Evolutionary conservation across 2,113 vertebrate genomes (phyloP).

Genomic region (Brachypodius melanocephalos): DNA sequence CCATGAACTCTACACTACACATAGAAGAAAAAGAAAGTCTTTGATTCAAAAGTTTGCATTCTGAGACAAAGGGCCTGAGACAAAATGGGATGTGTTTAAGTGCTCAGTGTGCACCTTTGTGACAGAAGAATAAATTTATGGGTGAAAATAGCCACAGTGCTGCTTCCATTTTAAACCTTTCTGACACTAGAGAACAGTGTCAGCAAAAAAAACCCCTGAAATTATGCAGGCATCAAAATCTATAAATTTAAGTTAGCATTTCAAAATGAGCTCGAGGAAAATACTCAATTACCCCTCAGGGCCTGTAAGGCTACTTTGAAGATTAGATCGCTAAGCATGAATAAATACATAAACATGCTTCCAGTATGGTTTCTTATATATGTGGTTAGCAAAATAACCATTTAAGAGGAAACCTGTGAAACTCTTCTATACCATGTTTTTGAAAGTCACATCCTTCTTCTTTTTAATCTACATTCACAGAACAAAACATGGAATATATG

Average conservation of each 20-base stretch:
- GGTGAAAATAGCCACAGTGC: background rate
- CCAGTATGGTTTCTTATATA: background rate
- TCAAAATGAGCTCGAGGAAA: constrained; percentile 37
- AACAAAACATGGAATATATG: background rate
- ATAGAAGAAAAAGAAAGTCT: background rate
- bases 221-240: background rate
- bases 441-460: background rate
- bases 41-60: background rate
- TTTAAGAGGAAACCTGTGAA: constrained; percentile 25
- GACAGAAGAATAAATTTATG: constrained; percentile 7
- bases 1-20: background rate
- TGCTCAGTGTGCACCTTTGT: background rate
- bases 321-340: background rate
- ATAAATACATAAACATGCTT: constrained; percentile 20
- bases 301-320: constrained; percentile 20
- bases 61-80: background rate
- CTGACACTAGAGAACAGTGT: background rate
- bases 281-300: background rate
- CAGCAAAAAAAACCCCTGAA: constrained; percentile 11
- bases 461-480: background rate
- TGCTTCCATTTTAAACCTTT: constrained; percentile 10
- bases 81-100: background rate
- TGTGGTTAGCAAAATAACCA: background rate
- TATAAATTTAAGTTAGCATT: constrained; percentile 40
- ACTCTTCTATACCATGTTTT: background rate